Evolutionary conservation across 2,888 invertebrate genomes (phyloP), one percentile per base, ranked within the genome.

Genomic region (Nymphalis urticae): DNA sequence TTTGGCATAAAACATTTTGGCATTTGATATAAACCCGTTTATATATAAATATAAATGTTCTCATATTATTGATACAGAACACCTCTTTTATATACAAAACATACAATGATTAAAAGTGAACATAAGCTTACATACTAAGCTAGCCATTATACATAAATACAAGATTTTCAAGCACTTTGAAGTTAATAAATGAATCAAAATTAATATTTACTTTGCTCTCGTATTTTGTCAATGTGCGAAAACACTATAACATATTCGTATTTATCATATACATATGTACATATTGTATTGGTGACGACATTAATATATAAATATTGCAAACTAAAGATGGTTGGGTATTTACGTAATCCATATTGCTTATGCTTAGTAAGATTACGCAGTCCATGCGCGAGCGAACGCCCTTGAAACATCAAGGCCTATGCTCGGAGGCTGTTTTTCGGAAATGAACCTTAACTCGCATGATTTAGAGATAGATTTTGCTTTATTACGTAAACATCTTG

Each of bases 301-400:
- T n/a, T 54, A 27, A 66, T 56, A 59, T 36, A 51, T 69, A 62
- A 69, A 70, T 68, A 73, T 73, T 53, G 66, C 32, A n/a, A 66
- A 60, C 42, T 62, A 48, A 42, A 13, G 54, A 24, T 42, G 61
- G 21, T 66, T 59, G 59, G 58, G 19, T 50, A 50, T 63, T 73
- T 73, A 66, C 72, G 74, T 74, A 75, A 73, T 66, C 62, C 32
- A 47, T 71, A 72, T 72, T 71, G 70, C 72, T 72, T 54, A 72
- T 71, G 70, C 72, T 72, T 54, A 72, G 64, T 64, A 56, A 51
- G 51, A 60, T 73, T 74, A 71, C 69, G 68, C 67, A 69, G 70
- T 69, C 61, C 27, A 59, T 60, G 66, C 70, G 71, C 72, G 70
- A 53, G 59, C 61, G 53, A 32, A 62, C 47, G 75, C 66, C 75